Evolutionary conservation across 2,113 vertebrate genomes (phyloP), one percentile per base, ranked within the genome.

Genomic region (Xiphophorus maculatus): DNA sequence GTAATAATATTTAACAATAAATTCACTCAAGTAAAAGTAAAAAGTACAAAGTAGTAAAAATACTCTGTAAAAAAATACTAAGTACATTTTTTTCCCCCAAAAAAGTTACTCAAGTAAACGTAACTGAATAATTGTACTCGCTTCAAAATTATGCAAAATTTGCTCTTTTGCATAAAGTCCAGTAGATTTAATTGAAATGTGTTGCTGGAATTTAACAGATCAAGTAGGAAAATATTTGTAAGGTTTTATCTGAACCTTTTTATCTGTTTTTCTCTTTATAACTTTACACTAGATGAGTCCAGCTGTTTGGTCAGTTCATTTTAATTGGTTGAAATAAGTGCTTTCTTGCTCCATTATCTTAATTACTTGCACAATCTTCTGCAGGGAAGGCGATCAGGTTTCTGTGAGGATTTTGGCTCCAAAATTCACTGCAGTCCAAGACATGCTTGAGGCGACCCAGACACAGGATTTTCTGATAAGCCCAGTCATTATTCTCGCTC

Each of bases 401-500:
- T 40, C 30, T 69, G 48, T 51, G 22, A 62, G 63, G 37, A 58
- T 66, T 33, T 51, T 65, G 63, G 33, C 70, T 37, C 17, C 44
- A 63, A 48, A 6, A 0, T 71, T 84, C 29, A 64, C 35, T 71
- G 70, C n/a, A 14, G 64, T 40, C 58, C 48, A 11, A 27, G 54
- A 68, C 60, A 76, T 82, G 79, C 78, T 88, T 86, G 80, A 83
- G 71, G 76, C 73, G 69, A 71, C 69, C 69, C 69, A 87, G 48
- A 84, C 79, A 79, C 51, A 27, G 65, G 30, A 63, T 69, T 13
- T 80, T 70, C 75, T 76, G 71, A 86, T 89, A 88, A 90, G 74
- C 79, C 72, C 73, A 74, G 79, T 86, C 77, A 79, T 80, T 82
- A 84, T 92, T 86, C 83, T 66, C 77, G 76, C 62, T 80, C 76